Percentiles rank a stretch among this genome's conserved stretches.
Evolutionary conservation across 2,888 invertebrate species (phyloP).

Genomic region (Drosophila limbata): DNA sequence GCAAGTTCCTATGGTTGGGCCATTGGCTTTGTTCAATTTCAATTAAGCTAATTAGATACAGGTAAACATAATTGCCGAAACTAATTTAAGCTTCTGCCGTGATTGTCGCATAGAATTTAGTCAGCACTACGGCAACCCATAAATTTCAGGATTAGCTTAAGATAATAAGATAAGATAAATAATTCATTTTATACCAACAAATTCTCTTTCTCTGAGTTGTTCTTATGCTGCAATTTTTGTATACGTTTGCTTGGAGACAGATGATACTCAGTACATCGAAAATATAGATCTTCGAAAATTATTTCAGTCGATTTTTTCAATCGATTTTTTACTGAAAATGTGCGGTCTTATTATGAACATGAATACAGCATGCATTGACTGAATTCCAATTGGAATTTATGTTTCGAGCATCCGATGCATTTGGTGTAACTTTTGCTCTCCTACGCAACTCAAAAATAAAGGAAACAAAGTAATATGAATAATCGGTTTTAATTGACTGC

Average conservation of each 20-base stretch:
- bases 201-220: constrained; percentile 28
- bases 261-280: background rate
- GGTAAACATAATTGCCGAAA: constrained; percentile 76
- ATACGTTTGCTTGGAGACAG: background rate
- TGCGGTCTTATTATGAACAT: background rate
- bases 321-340: no score
- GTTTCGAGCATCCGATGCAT: background rate
- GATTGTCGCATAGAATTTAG: constrained; percentile 45
- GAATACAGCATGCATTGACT: background rate
- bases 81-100: constrained; percentile 69
- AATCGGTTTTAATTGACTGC: background rate
- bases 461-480: constrained; percentile 71
- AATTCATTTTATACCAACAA: constrained; percentile 72
- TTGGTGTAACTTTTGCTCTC: constrained; percentile 18
- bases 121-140: constrained; percentile 24
- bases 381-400: no score
- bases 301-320: no score
- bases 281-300: background rate
- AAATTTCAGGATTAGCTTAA: constrained; percentile 65
- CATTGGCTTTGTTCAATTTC: constrained; percentile 68
- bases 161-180: constrained; percentile 29
- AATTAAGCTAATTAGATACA: constrained; percentile 79
- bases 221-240: background rate
- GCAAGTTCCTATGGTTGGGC: constrained; percentile 7
- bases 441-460: constrained; percentile 16